phyloP scores from a whole-genome alignment of 1,140 invertebrate species.

The Drosophila bifasciata region DNA sequence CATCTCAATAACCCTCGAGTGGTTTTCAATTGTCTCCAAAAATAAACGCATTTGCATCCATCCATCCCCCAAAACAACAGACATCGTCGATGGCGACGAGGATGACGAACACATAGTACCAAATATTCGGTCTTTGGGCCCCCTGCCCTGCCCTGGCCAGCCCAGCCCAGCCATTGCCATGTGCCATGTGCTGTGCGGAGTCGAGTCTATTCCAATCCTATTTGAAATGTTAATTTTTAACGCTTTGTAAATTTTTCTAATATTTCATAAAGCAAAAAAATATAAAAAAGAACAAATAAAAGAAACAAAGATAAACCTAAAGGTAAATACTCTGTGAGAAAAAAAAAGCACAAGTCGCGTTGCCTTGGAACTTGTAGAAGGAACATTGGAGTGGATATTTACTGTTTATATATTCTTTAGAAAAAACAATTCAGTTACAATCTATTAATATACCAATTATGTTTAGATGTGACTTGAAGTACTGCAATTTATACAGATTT shows the following conservation, averaged over 20 bases:
- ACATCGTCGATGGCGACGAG: neutral
- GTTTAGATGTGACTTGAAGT: too few species aligned
- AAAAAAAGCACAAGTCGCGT: too few species aligned
- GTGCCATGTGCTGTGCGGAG: neutral
- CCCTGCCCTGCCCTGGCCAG: too few species aligned
- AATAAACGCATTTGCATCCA: conserved; percentile 78
- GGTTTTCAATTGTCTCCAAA: conserved; percentile 82
- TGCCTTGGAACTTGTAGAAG: too few species aligned
- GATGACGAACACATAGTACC: conserved; percentile 6
- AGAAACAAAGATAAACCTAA: conserved; percentile 3
- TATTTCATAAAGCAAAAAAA: conserved; percentile 63
- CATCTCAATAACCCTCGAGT: conserved; percentile 81
- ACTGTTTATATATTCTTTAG: too few species aligned
- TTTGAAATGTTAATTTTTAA: conserved; percentile 82
- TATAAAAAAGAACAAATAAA: neutral
- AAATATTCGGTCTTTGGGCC: neutral
- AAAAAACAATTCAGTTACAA: too few species aligned
- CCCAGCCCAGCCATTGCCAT: too few species aligned
- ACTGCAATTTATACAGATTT: too few species aligned
- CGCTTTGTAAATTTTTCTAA: conserved; percentile 75
- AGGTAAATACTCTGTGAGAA: conserved; percentile 6
- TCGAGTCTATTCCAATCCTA: conserved; percentile 49
- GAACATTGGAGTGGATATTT: too few species aligned
- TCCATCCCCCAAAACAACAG: conserved; percentile 22
- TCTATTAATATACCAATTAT: too few species aligned